Base-by-base conservation (phyloP, 2,888 invertebrate genomes). In the Diogma glabrata region DNA sequence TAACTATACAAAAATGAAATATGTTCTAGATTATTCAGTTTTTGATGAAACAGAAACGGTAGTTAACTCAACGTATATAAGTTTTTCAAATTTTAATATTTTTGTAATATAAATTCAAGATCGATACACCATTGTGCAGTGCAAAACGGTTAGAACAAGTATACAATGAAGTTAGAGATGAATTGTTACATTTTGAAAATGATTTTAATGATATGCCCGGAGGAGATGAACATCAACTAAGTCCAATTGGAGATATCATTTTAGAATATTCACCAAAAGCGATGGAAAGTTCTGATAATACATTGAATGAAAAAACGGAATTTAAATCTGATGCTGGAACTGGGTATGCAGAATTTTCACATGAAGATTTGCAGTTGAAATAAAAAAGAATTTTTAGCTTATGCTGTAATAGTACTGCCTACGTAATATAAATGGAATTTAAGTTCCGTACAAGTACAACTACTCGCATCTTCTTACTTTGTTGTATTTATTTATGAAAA, bases 11-110 rank as follows among this genome's bases (percentile, higher is more conserved):
- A 73, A 80, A 23, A 81, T 84, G 55, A 82, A 82, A 10, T 86
- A 84, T 64, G 79, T 83, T 60, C 85, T 87, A 52, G 87, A 90
- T 67, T 89, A 88, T 64, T 82, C 83, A 12, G 78, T 84, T 62
- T 91, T 90, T 67, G 86, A 91, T 60, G 82, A 79, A 60, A 87
- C 86, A 1, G 75, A 78, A 51, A 24, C 24, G 6, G 24, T 24
- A 24, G 9, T 9, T 24, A 24, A 24, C 24, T 7, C 24, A 24
- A 24, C 9, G 6, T 24, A 9, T 6, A 24, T 24, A 6, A 24
- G 9, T 24, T 7, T 9, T 7, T 7, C 9, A 24, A 24, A 24
- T 24, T 24, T 9, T 24, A 6, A 24, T 6, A 24, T 7, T 7
- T 24, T 24, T 7, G 6, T 6, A 7, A 24, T 24, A 7, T 24